Percentiles rank a stretch among this genome's conserved stretches.
These are phyloP conservation scores for Antheraea mylitta DNA, from an alignment of 1,140 invertebrate genomes.

Conservation along the genomic window DNA sequence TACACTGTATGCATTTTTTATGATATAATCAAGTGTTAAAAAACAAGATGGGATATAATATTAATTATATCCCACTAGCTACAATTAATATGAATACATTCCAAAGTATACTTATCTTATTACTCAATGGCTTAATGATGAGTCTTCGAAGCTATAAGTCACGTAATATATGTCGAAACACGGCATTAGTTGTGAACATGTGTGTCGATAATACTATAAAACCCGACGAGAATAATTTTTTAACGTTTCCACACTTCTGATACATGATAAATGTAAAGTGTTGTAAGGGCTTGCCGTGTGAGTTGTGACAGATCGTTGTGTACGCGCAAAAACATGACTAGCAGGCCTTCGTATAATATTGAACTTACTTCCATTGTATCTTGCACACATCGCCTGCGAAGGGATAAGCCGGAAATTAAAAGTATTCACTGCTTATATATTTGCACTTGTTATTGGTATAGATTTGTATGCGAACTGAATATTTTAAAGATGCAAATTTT, in stretches of 20 bases:
- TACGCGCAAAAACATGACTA: conserved; percentile 9
- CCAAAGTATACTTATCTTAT: neutral
- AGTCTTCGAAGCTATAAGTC: conserved; percentile 6
- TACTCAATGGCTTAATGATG: neutral
- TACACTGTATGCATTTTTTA: too few species aligned
- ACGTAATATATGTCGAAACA: conserved; percentile 28
- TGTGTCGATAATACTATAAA: conserved; percentile 1
- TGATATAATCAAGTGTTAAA: too few species aligned
- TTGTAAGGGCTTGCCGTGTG: neutral
- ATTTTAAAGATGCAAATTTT: too few species aligned
- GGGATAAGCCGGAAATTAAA: too few species aligned
- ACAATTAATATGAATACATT: neutral
- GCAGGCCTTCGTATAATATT: neutral
- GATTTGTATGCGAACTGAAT: too few species aligned
- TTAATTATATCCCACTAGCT: too few species aligned
- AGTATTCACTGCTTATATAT: neutral
- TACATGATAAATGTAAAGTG: neutral
- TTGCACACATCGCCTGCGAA: neutral
- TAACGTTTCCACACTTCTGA: neutral
- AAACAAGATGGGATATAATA: too few species aligned
- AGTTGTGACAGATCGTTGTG: conserved; percentile 5
- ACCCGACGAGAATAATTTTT: neutral
- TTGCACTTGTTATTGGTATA: neutral
- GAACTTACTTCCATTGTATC: neutral
- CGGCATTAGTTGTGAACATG: conserved; percentile 24